Evolutionary conservation across 2,888 invertebrate species (phyloP), one percentile per base, ranked within the genome.

Genomic region (Tortrix viridana): DNA sequence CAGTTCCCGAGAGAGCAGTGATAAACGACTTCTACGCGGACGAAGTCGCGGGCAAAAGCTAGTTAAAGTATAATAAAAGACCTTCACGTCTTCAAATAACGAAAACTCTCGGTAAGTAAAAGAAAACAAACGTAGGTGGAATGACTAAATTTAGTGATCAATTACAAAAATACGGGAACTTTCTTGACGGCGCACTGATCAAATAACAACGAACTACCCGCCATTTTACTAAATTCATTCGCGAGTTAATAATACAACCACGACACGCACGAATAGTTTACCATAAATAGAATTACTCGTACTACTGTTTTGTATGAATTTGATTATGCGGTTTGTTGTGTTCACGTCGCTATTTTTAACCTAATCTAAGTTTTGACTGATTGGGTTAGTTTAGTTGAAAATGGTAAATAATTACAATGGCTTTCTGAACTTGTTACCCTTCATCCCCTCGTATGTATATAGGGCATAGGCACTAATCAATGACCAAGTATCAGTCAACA

Each of bases 201-300:
- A 60, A 46, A 60, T 46, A 32, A n/a, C 26, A 44, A 38, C 48
- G 38, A 32, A 32, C 20, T 38, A 16, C 37, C 52, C 20, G 20
- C 50, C 47, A 48, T 58, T 63, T 53, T 41, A 26, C 43, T 16
- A 48, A 63, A 52, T 58, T 53, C 19, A 49, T 53, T 63, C 62
- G 41, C 47, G 26, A 52, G 56, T 52, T 37, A 18, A 44, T 56
- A 58, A 57, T 57, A 49, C 53, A 46, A 56, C 23, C 52, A 26
- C 52, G 22, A 47, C 63, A 63, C 63, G 63, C 63, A 58, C 56
- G 18, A 38, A 46, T 46, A 62, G 50, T 62, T 62, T 46, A 43
- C 50, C 41, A n/a, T 20, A n/a, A n/a, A n/a, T n/a, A 26, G 43
- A 50, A 58, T 58, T 26, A 50, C 32, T 26, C 26, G 23, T 14